phyloP scores from a whole-genome alignment of 1,140 invertebrate species.

The Eueides isabella region DNA sequence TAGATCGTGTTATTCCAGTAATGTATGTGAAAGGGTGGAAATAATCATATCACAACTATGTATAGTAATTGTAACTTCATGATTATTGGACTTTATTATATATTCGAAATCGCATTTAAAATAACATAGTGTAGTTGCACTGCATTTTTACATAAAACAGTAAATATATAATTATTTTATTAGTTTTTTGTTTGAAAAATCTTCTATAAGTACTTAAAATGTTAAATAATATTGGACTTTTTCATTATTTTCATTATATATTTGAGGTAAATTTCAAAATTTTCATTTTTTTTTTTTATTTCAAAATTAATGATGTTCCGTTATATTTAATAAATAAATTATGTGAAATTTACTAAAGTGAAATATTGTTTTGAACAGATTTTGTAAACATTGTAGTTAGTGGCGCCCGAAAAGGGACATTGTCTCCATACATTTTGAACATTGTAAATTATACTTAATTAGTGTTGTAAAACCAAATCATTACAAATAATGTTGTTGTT shows the following conservation, averaged over 20 bases:
- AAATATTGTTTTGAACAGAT: not conserved
- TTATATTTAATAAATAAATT: slow-evolving; percentile 15
- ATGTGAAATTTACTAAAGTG: not conserved
- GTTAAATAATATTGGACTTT: not conserved
- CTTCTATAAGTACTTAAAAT: not conserved
- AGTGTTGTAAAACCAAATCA: slow-evolving; percentile 81
- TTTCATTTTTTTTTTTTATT: too few relatives aligned
- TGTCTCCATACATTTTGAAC: slow-evolving; percentile 46
- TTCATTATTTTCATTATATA: too few relatives aligned
- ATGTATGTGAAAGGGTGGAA: slow-evolving; percentile 54
- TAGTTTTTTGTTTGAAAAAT: not conserved
- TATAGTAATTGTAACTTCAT: slow-evolving; percentile 61
- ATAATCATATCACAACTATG: slow-evolving; percentile 75
- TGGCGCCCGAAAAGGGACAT: slow-evolving; percentile 44
- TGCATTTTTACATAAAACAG: slow-evolving; percentile 14
- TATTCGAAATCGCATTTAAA: slow-evolving; percentile 52
- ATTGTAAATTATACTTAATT: slow-evolving; percentile 82
- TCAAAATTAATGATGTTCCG: not conserved
- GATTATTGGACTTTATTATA: slow-evolving; percentile 34
- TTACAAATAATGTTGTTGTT: slow-evolving; percentile 66
- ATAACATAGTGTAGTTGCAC: slow-evolving; percentile 32
- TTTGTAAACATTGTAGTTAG: not conserved
- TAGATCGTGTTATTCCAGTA: slow-evolving; percentile 40
- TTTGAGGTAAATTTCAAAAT: too few relatives aligned
- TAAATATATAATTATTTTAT: not conserved